Evolutionary conservation across 2,888 invertebrate species (phyloP), one percentile per base, ranked within the genome.

Genomic region (Hofmannophila pseudospretella): DNA sequence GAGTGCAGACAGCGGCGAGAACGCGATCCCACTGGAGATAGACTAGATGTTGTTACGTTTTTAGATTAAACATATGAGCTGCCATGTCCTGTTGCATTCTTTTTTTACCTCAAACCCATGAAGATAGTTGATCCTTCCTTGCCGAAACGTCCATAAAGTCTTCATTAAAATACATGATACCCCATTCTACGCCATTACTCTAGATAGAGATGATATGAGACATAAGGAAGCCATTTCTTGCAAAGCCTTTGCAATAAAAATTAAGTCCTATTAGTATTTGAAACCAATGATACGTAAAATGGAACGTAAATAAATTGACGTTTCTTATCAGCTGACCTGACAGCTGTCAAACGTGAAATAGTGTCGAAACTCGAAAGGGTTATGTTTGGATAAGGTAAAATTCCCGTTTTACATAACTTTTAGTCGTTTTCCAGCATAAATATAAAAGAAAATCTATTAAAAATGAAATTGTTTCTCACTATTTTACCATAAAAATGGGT

Each of bases 1-100:
- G 5, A 84, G 80, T 44, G 69, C 61, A 0, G 82, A 82, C 34
- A 84, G 80, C 39, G 68, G 61, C 1, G 79, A 84, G 39, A 85
- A 85, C 44, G 44, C 46, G 1, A 81, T 85, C 42, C 62, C 71
- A 0, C 34, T 72, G 16, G 69, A 74, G 42, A 36, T 58, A 16
- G 42, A 54, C 27, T 54, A 45, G 14, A 7, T 8, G 9, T 23
- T 23, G 23, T 23, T 11, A 27, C 27, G 11, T 27, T 27, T 12
- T 4, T 27, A 27, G 3, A 23, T 23, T n/a, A 23, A 23, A 23
- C 16, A 16, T n/a, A n/a, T n/a, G n/a, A n/a, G n/a, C n/a, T n/a
- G n/a, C n/a, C n/a, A n/a, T n/a, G n/a, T n/a, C n/a, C n/a, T n/a
- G n/a, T n/a, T n/a, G n/a, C n/a, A n/a, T n/a, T n/a, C n/a, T n/a